Evolutionary conservation across 2,113 vertebrate genomes (phyloP).

Genomic region (Otus sunia): DNA sequence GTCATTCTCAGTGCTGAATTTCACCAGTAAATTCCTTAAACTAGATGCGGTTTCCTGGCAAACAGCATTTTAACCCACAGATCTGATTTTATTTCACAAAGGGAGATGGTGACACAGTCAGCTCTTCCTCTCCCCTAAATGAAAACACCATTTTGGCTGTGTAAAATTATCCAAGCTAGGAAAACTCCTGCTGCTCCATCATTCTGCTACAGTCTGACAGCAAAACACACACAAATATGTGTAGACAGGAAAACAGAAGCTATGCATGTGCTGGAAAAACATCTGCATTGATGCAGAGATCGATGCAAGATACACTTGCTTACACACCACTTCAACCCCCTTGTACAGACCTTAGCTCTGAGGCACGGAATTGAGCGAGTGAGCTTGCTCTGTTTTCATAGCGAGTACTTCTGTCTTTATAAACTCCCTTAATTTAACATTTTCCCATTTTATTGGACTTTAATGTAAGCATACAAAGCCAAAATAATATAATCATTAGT

Average conservation of each 20-base stretch:
- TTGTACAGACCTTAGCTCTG: not conserved
- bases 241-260: not conserved
- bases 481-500: not conserved
- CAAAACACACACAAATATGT: not conserved
- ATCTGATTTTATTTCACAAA: not conserved
- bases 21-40: not conserved
- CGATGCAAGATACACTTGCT: fast-evolving
- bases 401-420: not conserved
- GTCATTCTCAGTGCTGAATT: not conserved
- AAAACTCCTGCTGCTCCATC: not conserved
- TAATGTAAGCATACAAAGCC: not conserved
- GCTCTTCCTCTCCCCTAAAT: not conserved
- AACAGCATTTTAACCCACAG: not conserved
- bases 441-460: not conserved
- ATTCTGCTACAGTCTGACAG: not conserved
- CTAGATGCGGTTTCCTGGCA: not conserved
- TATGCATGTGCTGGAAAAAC: not conserved
- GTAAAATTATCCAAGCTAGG: not conserved
- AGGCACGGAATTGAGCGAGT: not conserved
- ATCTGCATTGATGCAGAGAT: not conserved
- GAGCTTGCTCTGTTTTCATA: not conserved
- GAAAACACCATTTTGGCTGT: not conserved
- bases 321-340: not conserved
- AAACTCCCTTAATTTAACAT: not conserved
- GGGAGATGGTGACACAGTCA: not conserved